These are phyloP conservation scores for Melieria picta DNA, from an alignment of 2,888 invertebrate species.

Conservation along the genomic window DNA sequence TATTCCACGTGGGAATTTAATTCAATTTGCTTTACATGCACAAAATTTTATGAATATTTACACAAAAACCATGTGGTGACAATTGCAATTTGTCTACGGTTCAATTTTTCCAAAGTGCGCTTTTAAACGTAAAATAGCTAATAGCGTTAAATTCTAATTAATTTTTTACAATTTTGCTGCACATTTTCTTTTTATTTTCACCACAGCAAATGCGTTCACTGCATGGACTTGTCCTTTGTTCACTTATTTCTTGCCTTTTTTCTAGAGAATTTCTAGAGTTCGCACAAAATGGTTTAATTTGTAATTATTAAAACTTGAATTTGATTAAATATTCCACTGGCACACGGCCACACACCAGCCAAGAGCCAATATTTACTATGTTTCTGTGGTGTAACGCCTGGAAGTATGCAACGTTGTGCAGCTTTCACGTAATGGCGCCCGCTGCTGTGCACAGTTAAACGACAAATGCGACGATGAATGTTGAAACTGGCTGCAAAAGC, in stretches of 20 bases:
- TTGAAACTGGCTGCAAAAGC: conserved; percentile 24
- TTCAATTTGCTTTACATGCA: background rate
- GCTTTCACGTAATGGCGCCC: conserved; percentile 32
- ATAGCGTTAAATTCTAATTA: too few species aligned
- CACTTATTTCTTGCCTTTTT: too few species aligned
- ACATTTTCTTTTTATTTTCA: too few species aligned
- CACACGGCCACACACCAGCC: conserved; percentile 36
- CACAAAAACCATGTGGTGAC: background rate
- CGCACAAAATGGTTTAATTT: too few species aligned
- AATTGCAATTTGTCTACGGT: background rate
- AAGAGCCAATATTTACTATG: conserved; percentile 34
- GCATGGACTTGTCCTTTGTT: too few species aligned
- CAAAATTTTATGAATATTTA: background rate
- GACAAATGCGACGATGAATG: conserved; percentile 37
- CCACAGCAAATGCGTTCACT: too few species aligned
- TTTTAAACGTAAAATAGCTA: background rate
- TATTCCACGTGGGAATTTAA: background rate
- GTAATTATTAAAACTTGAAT: too few species aligned
- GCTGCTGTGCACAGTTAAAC: conserved; percentile 36
- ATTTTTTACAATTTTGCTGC: too few species aligned
- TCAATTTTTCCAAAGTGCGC: background rate
- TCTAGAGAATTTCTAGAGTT: too few species aligned
- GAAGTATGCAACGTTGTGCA: conserved; percentile 31
- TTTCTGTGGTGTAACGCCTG: conserved; percentile 6
- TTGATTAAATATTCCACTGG: too few species aligned